Evolutionary conservation across 2,797 vertebrate genomes (phyloP), one percentile per base, ranked within the genome.

Genomic region (Uromys caudimaculatus): DNA sequence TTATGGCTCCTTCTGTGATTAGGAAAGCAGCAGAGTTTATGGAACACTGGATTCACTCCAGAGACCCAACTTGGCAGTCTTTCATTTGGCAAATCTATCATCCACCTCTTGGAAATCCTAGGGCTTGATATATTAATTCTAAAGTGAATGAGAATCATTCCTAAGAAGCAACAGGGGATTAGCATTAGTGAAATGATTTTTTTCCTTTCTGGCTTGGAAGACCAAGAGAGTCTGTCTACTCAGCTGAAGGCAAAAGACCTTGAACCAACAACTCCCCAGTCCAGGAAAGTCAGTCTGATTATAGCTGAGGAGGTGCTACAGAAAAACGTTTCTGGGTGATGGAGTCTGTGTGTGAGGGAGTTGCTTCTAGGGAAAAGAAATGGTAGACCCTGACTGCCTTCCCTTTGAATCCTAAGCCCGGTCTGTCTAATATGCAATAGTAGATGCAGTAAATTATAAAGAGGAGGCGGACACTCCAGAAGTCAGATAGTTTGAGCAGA

Each of bases 21-120:
- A 97, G 94, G 69, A 84, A 93, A 92, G 62, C 97, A 52, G 79
- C 93, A 96, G 90, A 50, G 24, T 96, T 96, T 97, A 81, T 97
- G 93, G 89, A 97, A 95, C 79, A 91, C 83, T 97, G 96, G 92
- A 78, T 93, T 93, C 67, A 29, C 83, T 95, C 97, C 97, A 97
- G 93, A 97, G 91, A 96, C 96, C 95, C 91, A 94, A 54, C 91
- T 96, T 97, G 96, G 96, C 94, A 92, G 89, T 77, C 83, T 92
- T 41, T 93, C 56, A 38, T 92, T 94, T 96, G 94, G 95, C 90
- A 97, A 96, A 93, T 93, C 96, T 88, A 93, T 95, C 95, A 71
- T 95, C 92, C 35, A 58, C 93, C 95, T 52, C 95, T 95, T 81
- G 85, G 95, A 95, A 95, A 95, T 87, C 83, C 94, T 76, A 87